Evolutionary conservation across 2,113 vertebrate genomes (phyloP).

Genomic region (Paraplagusia blochii): DNA sequence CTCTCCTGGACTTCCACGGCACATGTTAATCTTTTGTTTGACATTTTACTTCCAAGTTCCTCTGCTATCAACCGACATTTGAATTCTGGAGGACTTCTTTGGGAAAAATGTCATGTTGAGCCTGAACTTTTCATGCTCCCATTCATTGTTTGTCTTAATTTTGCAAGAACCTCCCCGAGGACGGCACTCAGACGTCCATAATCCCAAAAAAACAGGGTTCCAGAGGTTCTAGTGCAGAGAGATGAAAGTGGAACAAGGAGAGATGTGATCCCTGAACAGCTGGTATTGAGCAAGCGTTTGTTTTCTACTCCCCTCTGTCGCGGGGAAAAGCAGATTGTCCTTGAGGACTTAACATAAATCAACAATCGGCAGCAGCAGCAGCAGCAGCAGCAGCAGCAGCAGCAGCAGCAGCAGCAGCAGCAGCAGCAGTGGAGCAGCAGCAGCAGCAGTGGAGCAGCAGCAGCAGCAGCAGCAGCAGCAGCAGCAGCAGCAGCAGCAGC

Average conservation of each 20-base stretch:
- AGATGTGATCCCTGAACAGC: conserved; percentile 45
- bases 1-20: too few relatives aligned
- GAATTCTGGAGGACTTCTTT: too few relatives aligned
- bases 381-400: conserved; percentile 45
- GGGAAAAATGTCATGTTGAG: too few relatives aligned
- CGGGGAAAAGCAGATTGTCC: conserved; percentile 49
- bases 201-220: not conserved
- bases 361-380: conserved; percentile 58
- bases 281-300: conserved; percentile 33
- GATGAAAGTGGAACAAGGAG: conserved; percentile 13
- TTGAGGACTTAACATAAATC: conserved; percentile 66
- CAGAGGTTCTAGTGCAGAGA: not conserved
- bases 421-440: conserved; percentile 48
- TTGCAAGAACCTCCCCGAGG: not conserved
- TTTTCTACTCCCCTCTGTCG: conserved; percentile 39
- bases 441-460: conserved; percentile 49
- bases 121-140: too few relatives aligned
- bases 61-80: too few relatives aligned
- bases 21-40: too few relatives aligned
- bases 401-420: conserved; percentile 52
- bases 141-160: not conserved
- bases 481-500: conserved; percentile 54
- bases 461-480: conserved; percentile 50
- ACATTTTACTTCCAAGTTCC: too few relatives aligned
- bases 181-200: too few relatives aligned